These are phyloP conservation scores for Zhuqinia jingwanae DNA, from an alignment of 2,888 invertebrate species.

Conservation along the genomic window DNA sequence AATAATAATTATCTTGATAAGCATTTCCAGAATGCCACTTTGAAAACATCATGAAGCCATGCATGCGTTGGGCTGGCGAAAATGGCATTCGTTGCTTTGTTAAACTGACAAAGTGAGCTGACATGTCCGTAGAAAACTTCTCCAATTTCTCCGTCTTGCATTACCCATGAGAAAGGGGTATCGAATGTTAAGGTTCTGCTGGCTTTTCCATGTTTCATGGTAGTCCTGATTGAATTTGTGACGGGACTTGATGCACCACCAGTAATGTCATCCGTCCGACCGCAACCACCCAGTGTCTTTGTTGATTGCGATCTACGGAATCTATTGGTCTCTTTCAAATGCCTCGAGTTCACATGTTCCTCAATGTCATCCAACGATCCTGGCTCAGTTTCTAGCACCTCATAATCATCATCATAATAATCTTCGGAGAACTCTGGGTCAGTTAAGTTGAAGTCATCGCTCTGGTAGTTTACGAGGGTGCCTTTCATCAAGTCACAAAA, in stretches of 20 bases:
- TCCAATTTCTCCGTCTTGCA: slow-evolving; percentile 62
- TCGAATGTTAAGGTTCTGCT: slow-evolving; percentile 55
- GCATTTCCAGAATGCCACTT: slow-evolving; percentile 74
- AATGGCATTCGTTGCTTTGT: slow-evolving; percentile 67
- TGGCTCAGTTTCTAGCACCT: slow-evolving; percentile 56
- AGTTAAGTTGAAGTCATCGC: slow-evolving; percentile 40
- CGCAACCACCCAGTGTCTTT: slow-evolving; percentile 56
- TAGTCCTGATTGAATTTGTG: not conserved
- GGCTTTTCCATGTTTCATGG: slow-evolving; percentile 25
- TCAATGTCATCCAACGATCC: slow-evolving; percentile 58
- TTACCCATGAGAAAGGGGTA: slow-evolving; percentile 68
- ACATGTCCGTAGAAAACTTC: slow-evolving; percentile 71
- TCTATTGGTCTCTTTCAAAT: slow-evolving; percentile 50
- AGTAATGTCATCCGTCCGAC: slow-evolving; percentile 19
- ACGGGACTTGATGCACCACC: not conserved
- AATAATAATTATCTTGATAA: slow-evolving; percentile 23
- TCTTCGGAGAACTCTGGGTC: slow-evolving; percentile 62
- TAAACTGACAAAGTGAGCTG: slow-evolving; percentile 70
- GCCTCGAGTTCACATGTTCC: slow-evolving; percentile 63
- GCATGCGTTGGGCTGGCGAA: slow-evolving; percentile 62
- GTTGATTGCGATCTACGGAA: slow-evolving; percentile 19
- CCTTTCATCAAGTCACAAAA: slow-evolving; percentile 10
- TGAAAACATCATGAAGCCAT: slow-evolving; percentile 74
- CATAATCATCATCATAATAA: slow-evolving; percentile 65
- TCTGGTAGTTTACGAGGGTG: slow-evolving; percentile 56